Base-by-base conservation (phyloP, 2,113 vertebrate genomes). In the Lepus timidus region DNA sequence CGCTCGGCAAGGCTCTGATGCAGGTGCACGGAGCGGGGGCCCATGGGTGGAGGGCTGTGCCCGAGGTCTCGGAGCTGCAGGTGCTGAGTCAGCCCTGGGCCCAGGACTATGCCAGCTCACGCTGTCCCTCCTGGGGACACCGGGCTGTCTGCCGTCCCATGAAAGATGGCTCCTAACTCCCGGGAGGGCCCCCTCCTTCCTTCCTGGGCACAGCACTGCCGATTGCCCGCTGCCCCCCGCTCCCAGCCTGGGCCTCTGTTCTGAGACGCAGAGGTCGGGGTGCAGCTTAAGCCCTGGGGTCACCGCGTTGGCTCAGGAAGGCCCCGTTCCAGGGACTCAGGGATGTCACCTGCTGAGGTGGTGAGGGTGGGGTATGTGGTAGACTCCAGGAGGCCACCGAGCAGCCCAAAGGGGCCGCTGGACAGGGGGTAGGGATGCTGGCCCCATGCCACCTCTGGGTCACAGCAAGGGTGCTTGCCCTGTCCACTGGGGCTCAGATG, bases 131-230 rank as follows among this genome's bases (percentile, higher is more conserved):
- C 64, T 1, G 1, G 1, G 73, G 31, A 79, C 4, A 29, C 39
- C 20, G 67, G 62, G 70, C 36, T 52, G 14, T 33, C 85, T 84
- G 27, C 20, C 44, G 16, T 81, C 62, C 55, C 22, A 22, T 14
- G 27, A 1, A 0, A 25, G 58, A 29, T 71, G 33, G 39, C 31
- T 22, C 23, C 12, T 0, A 0, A 74, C 17, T 17, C 8, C 1
- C 4, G 27, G 2, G 5, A 2, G 27, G 31, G 76, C 6, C 49
- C 31, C 36, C 13, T 73, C 58, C 64, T 68, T 88, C 51, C 31
- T 23, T 39, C 44, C 36, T 23, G 61, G 20, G 31, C 49, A 1
- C 4, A 23, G 19, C 22, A 20, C 70, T 89, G 51, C 70, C 61
- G 51, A 87, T 39, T 16, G 3, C 70, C 44, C 6, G 44, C 44